Evolutionary conservation across 1,140 invertebrate genomes (phyloP).

Genomic region (Seison nebaliae): DNA sequence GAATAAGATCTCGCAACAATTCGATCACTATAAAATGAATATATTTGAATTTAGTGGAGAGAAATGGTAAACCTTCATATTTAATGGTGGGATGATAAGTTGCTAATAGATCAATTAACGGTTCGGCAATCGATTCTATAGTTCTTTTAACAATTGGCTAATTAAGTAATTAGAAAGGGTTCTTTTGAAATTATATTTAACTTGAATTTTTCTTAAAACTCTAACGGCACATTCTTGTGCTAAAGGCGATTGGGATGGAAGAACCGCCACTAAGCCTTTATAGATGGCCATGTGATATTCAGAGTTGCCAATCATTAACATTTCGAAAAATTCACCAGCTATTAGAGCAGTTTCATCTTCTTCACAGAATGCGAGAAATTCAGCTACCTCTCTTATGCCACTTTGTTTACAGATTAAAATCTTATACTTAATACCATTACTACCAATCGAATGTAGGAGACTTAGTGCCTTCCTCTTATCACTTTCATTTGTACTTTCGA

Average conservation of each 20-base stretch:
- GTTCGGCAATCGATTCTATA: constrained; percentile 23
- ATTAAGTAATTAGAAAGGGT: constrained; percentile 5
- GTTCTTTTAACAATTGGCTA: constrained; percentile 22
- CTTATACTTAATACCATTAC: constrained; percentile 27
- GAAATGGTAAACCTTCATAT: constrained; percentile 30
- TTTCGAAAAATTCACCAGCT: constrained; percentile 21
- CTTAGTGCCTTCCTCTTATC: constrained; percentile 23
- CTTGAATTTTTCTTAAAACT: constrained; percentile 23
- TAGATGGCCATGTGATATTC: constrained; percentile 27
- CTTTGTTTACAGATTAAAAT: constrained; percentile 29
- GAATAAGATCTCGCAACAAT: no score
- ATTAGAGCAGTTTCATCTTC: constrained; percentile 24
- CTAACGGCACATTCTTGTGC: constrained; percentile 28
- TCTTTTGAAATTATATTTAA: constrained; percentile 9
- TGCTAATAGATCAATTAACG: constrained; percentile 21
- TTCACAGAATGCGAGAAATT: constrained; percentile 27
- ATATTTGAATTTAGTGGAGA: no score
- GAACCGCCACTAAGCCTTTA: constrained; percentile 26
- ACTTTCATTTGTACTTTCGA: constrained; percentile 21
- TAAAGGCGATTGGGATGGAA: constrained; percentile 28
- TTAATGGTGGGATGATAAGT: constrained; percentile 27
- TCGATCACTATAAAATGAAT: no score
- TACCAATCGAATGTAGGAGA: constrained; percentile 21
- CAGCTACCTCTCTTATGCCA: constrained; percentile 26
- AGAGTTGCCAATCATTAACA: constrained; percentile 27